Conservation (phyloP, 2,888 invertebrate genomes). For the Globia sparganii region DNA sequence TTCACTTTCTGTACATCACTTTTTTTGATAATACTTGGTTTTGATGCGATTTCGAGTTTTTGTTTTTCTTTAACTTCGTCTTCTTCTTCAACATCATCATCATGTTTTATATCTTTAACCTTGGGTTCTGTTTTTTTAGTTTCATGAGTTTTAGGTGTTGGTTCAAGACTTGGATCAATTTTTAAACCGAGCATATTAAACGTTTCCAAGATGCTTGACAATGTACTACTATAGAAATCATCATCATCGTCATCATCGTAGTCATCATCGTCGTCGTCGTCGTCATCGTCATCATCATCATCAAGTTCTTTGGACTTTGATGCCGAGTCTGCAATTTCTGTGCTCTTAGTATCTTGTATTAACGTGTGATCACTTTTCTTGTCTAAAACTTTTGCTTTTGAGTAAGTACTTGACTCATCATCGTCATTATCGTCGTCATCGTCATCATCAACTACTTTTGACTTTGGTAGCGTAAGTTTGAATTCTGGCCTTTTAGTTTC, state of each 20-base stretch:
- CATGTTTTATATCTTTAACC: slow-evolving; percentile 43
- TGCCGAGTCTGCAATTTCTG: slow-evolving; percentile 14
- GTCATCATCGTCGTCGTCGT: slow-evolving; percentile 37
- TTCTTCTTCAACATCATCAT: slow-evolving; percentile 39
- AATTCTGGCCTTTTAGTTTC: slow-evolving; percentile 35
- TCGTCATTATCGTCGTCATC: slow-evolving; percentile 48
- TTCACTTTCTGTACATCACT: slow-evolving; percentile 40
- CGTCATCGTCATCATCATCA: slow-evolving; percentile 32
- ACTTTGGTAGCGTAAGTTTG: slow-evolving; percentile 31
- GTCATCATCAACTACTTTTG: slow-evolving; percentile 42
- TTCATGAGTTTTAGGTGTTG: slow-evolving; percentile 35
- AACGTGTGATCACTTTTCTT: slow-evolving; percentile 54
- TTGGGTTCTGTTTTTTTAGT: slow-evolving; percentile 48
- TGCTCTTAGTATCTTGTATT: slow-evolving; percentile 36
- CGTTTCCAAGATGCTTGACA: slow-evolving; percentile 62
- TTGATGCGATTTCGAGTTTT: slow-evolving; percentile 22
- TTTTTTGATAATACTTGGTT: slow-evolving; percentile 32
- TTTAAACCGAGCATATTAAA: slow-evolving; percentile 62
- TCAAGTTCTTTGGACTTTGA: slow-evolving; percentile 36
- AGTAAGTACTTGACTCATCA: slow-evolving; percentile 23
- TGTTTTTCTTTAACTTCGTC: slow-evolving; percentile 11
- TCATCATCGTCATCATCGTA: slow-evolving; percentile 51
- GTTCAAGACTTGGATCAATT: slow-evolving; percentile 61
- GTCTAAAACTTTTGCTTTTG: slow-evolving; percentile 32
- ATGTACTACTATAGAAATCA: slow-evolving; percentile 59